Evolutionary conservation across 2,888 invertebrate species (phyloP), one percentile per base, ranked within the genome.

Genomic region (Brachyptera putata): DNA sequence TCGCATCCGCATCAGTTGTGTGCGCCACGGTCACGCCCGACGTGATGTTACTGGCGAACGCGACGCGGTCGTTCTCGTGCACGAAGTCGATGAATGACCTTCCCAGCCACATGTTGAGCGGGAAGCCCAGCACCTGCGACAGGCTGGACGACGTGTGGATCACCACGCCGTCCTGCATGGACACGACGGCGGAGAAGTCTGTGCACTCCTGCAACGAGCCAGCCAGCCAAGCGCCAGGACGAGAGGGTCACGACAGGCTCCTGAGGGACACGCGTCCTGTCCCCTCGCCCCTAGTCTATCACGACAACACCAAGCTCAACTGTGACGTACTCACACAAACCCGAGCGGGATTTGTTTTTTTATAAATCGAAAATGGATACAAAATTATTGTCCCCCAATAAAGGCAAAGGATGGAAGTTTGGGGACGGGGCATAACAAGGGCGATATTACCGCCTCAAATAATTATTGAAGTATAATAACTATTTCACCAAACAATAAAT

Each of bases 21-120:
- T 80, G 80, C n/a, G 85, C 84, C 30, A 81, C 74, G 0, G 81
- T 80, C 63, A 87, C 74, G 34, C 84, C 84, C 1, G 78, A 84
- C 0, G 86, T 85, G 60, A 91, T 86, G 74, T 89, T 87, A 63
- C 84, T 85, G 16, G 87, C 86, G 70, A 95, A 88, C 0, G 85
- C 85, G 57, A 82, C 79, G 62, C 86, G 78, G 68, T 83, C 88
- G 74, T 84, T 87, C 1, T 87, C 85, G 73, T 93, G 91, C 0
- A 95, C 80, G 70, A 92, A 93, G 69, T 94, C 91, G 58, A 91
- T 89, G 69, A 95, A 91, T 0, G 89, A 89, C 56, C 89, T 80
- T 2, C 91, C 92, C 30, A 88, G 75, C 91, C 91, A 92, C 84
- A 90, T 88, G 64, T 91, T 88, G 66, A 85, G 84, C 0, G 90